Evolutionary conservation across 2,888 invertebrate genomes (phyloP).

Genomic region (Abscondita cerata): DNA sequence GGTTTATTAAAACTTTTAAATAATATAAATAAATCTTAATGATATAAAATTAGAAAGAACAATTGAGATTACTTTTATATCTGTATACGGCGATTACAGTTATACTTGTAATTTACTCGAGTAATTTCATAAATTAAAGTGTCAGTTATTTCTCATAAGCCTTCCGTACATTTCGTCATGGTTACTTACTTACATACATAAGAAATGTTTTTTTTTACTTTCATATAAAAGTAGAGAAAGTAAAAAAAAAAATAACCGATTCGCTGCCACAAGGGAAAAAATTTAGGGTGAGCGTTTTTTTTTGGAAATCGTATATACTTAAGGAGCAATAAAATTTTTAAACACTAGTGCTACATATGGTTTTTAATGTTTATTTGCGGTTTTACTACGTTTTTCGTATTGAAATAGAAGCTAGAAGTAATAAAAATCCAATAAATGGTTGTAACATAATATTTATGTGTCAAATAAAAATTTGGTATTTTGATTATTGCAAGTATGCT

Average conservation of each 20-base stretch:
- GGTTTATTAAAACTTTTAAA: no score
- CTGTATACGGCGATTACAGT: slow-evolving; percentile 7
- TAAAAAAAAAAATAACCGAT: no score
- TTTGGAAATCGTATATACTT: not conserved
- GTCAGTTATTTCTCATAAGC: slow-evolving; percentile 9
- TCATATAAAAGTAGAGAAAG: slow-evolving; percentile 1
- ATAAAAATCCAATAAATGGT: slow-evolving; percentile 2
- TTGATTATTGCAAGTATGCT: no score
- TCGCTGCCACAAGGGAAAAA: no score
- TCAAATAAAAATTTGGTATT: not conserved
- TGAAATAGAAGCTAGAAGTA: not conserved
- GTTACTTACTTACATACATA: not conserved
- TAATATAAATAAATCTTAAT: not conserved
- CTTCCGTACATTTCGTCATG: slow-evolving; percentile 12
- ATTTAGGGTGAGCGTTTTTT: no score
- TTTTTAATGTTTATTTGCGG: not conserved
- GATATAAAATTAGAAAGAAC: not conserved
- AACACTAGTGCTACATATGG: not conserved
- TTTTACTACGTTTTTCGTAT: not conserved
- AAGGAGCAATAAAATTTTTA: not conserved
- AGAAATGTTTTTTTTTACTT: slow-evolving; percentile 6
- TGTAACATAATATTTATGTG: slow-evolving; percentile 3
- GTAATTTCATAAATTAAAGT: slow-evolving; percentile 11
- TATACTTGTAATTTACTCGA: slow-evolving; percentile 9
- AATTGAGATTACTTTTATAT: not conserved